These are phyloP conservation scores for Apostichopus californicus DNA, from an alignment of 35 echinoderm and acorn worm species.

Conservation along the genomic window DNA sequence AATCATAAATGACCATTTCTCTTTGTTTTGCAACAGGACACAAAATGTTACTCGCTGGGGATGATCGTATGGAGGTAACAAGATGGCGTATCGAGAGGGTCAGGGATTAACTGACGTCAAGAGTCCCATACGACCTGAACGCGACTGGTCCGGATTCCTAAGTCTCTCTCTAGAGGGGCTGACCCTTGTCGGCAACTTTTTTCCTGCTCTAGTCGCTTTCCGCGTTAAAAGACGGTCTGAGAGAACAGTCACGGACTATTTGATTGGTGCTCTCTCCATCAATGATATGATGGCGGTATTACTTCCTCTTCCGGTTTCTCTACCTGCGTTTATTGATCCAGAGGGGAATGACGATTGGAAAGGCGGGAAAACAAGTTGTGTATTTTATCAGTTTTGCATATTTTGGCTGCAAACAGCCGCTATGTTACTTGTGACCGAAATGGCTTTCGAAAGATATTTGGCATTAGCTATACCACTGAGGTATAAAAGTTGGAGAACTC, in stretches of 20 bases:
- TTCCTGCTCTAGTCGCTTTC: constrained; percentile 78
- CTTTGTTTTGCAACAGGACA: not conserved
- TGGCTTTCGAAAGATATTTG: constrained; percentile 82
- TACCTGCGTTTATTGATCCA: constrained; percentile 79
- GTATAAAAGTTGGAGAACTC: constrained; percentile 82
- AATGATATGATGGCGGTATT: constrained; percentile 89
- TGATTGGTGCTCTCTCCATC: constrained; percentile 74
- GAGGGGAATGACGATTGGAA: constrained; percentile 64
- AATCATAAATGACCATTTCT: not conserved
- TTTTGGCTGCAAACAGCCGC: constrained; percentile 87
- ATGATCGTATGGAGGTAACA: constrained; percentile 8
- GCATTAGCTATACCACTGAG: constrained; percentile 77
- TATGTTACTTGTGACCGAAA: constrained; percentile 84
- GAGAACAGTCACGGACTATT: constrained; percentile 77
- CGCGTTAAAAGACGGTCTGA: constrained; percentile 67
- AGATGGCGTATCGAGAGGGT: constrained; percentile 86
- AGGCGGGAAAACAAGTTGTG: constrained; percentile 74
- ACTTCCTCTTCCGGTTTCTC: constrained; percentile 83
- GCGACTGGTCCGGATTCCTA: constrained; percentile 75
- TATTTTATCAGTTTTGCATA: constrained; percentile 90
- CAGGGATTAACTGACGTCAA: constrained; percentile 68
- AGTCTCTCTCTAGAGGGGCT: constrained; percentile 74
- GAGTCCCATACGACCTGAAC: constrained; percentile 72
- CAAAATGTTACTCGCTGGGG: constrained; percentile 8
- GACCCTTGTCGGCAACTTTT: constrained; percentile 79